These are phyloP conservation scores for Streblospio benedicti DNA, from an alignment of 1,140 invertebrate species.

Conservation along the genomic window DNA sequence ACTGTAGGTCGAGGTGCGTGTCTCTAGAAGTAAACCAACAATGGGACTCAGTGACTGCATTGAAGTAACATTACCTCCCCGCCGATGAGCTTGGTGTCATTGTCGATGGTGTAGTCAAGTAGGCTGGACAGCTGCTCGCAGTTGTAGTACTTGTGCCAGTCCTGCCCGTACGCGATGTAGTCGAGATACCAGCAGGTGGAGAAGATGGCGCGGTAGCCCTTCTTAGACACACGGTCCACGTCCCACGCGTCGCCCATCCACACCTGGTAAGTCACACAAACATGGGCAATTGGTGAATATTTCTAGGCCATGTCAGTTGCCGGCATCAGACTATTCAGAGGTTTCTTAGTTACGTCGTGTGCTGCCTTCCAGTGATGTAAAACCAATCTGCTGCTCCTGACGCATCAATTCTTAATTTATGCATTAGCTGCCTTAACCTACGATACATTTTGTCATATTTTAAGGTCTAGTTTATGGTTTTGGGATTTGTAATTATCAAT, in stretches of 20 bases:
- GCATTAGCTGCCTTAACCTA: neutral
- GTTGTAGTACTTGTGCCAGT: conserved; percentile 69
- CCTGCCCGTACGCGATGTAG: conserved; percentile 58
- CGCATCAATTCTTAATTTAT: neutral
- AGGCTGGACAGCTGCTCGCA: conserved; percentile 52
- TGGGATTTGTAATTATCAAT: neutral
- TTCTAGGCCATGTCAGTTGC: neutral
- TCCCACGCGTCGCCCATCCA: conserved; percentile 42
- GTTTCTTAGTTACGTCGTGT: neutral
- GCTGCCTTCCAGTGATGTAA: neutral
- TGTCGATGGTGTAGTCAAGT: neutral
- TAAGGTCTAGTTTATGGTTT: neutral
- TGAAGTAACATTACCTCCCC: neutral
- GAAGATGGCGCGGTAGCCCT: conserved; percentile 58
- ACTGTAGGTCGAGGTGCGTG: neutral
- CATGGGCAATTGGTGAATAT: neutral
- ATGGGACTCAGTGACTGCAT: neutral
- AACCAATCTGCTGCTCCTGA: neutral
- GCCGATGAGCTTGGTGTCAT: neutral
- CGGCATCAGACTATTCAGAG: too few species aligned
- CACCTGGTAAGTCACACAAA: conserved; percentile 34
- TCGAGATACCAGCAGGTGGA: conserved; percentile 82
- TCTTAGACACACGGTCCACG: conserved; percentile 48
- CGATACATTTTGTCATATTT: neutral
- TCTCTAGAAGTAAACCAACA: neutral